Evolutionary conservation across 2,888 invertebrate genomes (phyloP), one percentile per base, ranked within the genome.

Genomic region (Brachylomia viminalis): DNA sequence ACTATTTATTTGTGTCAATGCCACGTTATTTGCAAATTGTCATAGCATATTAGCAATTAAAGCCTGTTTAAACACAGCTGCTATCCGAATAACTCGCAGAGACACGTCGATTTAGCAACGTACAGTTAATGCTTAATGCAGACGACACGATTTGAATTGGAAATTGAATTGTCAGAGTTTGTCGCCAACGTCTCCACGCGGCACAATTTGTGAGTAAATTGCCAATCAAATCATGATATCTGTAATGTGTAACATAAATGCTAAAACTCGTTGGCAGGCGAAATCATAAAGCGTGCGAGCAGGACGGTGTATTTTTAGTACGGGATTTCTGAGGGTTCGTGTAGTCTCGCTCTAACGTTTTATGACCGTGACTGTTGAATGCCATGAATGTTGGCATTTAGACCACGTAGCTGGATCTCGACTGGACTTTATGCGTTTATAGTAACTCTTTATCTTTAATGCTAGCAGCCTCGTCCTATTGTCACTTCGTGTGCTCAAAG

Each of bases 81-180:
- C 47, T n/a, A 15, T 30, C 38, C n/a, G n/a, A 77, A 67, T 11
- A 47, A 47, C n/a, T n/a, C n/a, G n/a, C n/a, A n/a, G n/a, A n/a
- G n/a, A n/a, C n/a, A 65, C 4, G 20, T 49, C 17, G 30, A 45
- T 45, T 61, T 10, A 30, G 17, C 20, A 33, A 72, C 7, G 20
- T 47, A 47, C 27, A 15, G 20, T 70, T 15, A 33, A 27, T 49
- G 10, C 27, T 23, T 30, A 30, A n/a, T 20, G 30, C 6, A 65
- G 38, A 20, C 17, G 33, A 62, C 23, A 27, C 20, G 20, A 56
- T 54, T 75, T 54, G 17, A 33, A 20, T n/a, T 45, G 23, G 7
- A 17, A 59, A 59, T 11, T n/a, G 2, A 59, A 75, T 42, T 33
- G 20, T 72, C 10, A 71, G 17, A 71, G 67, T 71, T 23, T 38